Percentiles rank a stretch among this genome's conserved stretches.
Conservation (phyloP, 1,140 invertebrate genomes). For the Papilio glaucus region DNA sequence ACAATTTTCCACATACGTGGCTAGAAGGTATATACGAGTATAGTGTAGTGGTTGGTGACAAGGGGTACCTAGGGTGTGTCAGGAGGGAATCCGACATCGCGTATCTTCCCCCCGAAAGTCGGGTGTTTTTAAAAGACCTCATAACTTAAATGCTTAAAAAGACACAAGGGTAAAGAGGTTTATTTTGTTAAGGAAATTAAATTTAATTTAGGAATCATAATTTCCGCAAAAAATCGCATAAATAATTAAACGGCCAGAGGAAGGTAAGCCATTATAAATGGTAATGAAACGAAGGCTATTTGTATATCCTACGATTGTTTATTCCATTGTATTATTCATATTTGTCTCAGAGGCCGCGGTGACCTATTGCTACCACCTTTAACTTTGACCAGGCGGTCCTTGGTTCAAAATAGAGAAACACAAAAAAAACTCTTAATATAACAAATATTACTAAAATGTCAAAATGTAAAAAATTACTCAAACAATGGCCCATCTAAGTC, state of each 20-base stretch:
- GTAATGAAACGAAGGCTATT: constrained; percentile 3
- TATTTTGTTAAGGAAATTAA: not conserved
- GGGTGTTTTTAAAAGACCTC: no score
- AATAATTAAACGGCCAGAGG: not conserved
- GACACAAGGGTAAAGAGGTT: no score
- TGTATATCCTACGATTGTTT: constrained; percentile 9
- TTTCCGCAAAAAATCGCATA: not conserved
- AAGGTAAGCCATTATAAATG: constrained; percentile 8
- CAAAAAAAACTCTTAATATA: not conserved
- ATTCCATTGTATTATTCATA: not conserved
- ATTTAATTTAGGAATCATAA: not conserved
- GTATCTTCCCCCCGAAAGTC: no score
- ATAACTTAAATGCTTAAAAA: no score
- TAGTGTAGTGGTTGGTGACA: no score
- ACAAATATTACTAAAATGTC: not conserved
- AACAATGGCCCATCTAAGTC: no score
- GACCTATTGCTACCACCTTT: not conserved
- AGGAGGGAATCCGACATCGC: no score
- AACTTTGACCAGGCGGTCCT: not conserved
- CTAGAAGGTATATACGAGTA: no score
- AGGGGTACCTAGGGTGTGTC: no score
- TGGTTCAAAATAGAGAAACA: not conserved
- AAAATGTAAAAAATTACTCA: no score
- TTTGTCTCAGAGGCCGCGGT: not conserved
- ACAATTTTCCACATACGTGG: no score